Percentiles rank a stretch among this genome's conserved stretches.
These are phyloP conservation scores for Romanogobio albipinnatus DNA, from an alignment of 2,113 vertebrate species.

Conservation along the genomic window DNA sequence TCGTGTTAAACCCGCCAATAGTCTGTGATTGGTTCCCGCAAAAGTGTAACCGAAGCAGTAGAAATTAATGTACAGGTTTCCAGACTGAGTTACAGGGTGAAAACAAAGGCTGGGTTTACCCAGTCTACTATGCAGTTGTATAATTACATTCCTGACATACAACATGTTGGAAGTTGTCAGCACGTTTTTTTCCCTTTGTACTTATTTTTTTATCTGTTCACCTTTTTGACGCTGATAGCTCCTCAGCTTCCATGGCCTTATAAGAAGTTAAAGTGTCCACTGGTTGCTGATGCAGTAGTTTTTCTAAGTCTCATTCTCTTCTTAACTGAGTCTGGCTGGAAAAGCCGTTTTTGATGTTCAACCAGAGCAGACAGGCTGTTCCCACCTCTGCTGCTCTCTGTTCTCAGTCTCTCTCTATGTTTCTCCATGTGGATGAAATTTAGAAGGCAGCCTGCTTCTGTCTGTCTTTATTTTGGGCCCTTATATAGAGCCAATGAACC, in stretches of 20 bases:
- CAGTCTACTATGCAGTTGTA: background rate
- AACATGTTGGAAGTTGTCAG: background rate
- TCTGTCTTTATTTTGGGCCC: background rate
- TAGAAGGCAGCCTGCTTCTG: background rate
- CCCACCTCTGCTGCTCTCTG: background rate
- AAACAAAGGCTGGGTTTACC: no score
- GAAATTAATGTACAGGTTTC: no score
- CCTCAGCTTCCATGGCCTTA: background rate
- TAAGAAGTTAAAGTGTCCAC: background rate
- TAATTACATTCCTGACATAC: background rate
- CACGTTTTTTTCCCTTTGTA: background rate
- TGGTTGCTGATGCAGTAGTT: background rate
- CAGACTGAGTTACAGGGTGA: no score
- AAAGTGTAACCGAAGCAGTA: no score
- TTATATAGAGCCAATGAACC: background rate
- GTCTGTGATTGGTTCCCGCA: no score
- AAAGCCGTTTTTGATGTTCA: conserved; percentile 25
- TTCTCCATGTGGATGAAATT: background rate
- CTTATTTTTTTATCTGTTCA: background rate
- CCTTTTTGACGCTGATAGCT: background rate
- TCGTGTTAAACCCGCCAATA: no score
- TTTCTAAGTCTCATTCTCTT: background rate
- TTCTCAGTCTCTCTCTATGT: background rate
- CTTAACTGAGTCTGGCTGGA: background rate
- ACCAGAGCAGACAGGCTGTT: background rate